These are phyloP conservation scores for Actinostola sp. DNA, from an alignment of 92 coral and sea anemone genomes.

Conservation along the genomic window DNA sequence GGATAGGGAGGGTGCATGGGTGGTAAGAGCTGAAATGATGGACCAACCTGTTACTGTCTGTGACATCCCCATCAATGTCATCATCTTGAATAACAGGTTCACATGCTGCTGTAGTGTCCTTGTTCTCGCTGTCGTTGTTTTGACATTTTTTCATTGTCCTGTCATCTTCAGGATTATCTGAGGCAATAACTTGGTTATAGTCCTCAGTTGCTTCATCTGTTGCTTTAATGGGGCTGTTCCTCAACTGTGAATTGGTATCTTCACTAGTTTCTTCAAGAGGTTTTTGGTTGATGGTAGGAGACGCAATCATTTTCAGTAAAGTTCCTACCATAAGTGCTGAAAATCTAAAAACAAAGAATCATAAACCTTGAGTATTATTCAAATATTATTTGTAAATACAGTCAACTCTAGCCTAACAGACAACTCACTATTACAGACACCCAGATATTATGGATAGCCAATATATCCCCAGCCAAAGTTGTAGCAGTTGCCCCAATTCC, in stretches of 20 bases:
- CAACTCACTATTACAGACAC: too few species aligned
- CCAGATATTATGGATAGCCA: too few species aligned
- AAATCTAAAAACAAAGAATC: not conserved
- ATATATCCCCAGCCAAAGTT: too few species aligned
- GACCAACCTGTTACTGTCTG: slow-evolving; percentile 8
- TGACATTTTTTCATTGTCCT: not conserved
- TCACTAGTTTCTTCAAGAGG: not conserved
- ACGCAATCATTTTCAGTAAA: slow-evolving; percentile 22
- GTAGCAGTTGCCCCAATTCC: too few species aligned
- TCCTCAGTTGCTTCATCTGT: not conserved
- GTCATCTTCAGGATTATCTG: slow-evolving; percentile 2
- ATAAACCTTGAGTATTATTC: not conserved
- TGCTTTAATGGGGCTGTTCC: slow-evolving; percentile 10
- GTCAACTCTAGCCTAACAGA: too few species aligned
- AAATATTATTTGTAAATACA: too few species aligned
- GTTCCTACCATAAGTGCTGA: slow-evolving; percentile 9
- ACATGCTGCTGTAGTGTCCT: not conserved
- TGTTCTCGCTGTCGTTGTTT: not conserved
- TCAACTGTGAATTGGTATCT: not conserved
- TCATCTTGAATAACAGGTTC: not conserved
- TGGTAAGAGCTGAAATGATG: too few species aligned
- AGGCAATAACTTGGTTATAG: too few species aligned
- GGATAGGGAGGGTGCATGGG: too few species aligned
- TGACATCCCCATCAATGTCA: not conserved
- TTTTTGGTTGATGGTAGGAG: slow-evolving; percentile 1